Evolutionary conservation across 2,113 vertebrate genomes (phyloP).

Genomic region (Alouatta palliata): DNA sequence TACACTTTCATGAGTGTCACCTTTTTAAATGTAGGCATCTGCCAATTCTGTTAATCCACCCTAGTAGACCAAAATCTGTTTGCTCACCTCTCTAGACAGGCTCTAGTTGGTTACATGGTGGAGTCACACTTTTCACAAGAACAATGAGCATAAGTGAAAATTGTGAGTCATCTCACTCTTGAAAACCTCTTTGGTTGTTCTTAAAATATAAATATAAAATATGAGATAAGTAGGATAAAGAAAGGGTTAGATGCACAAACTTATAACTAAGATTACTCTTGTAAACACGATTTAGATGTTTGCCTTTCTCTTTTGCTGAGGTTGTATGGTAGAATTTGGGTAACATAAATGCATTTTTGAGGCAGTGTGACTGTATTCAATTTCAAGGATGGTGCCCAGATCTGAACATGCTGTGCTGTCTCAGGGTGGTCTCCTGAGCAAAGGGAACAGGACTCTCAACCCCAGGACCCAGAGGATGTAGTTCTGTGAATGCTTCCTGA

Average conservation of each 20-base stretch:
- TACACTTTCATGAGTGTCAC: background rate
- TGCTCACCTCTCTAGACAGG: background rate
- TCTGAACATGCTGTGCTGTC: background rate
- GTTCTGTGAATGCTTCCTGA: background rate
- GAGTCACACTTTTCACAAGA: background rate
- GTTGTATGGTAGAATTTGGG: background rate
- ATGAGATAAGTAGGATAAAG: too few relatives aligned
- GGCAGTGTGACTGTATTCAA: background rate
- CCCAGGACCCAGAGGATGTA: background rate
- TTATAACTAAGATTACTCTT: background rate
- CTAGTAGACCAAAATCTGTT: background rate
- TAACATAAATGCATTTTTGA: background rate
- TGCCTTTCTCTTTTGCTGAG: background rate
- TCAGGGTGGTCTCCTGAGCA: background rate
- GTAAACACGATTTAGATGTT: too few relatives aligned
- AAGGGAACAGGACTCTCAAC: background rate
- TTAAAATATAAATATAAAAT: background rate
- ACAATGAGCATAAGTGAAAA: background rate
- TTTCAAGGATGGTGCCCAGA: background rate
- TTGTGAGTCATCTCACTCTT: background rate
- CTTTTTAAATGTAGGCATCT: background rate
- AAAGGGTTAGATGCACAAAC: background rate
- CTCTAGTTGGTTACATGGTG: background rate
- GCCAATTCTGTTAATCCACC: background rate
- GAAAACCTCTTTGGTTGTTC: background rate